These are phyloP conservation scores for Barnardius zonarius DNA, from an alignment of 2,113 vertebrate species.

Conservation along the genomic window DNA sequence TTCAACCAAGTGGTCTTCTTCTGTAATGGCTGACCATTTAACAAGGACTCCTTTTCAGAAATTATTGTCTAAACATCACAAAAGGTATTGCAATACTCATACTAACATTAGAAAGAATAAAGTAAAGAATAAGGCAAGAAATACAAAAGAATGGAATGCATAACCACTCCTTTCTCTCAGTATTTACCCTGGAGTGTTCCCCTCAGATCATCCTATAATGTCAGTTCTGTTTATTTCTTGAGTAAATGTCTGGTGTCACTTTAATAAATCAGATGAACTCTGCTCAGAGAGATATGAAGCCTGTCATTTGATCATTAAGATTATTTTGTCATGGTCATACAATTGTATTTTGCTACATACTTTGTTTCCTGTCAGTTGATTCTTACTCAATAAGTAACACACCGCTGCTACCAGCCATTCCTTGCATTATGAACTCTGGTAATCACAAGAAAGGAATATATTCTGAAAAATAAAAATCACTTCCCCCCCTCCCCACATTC, in stretches of 20 bases:
- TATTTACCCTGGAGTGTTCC: slow-evolving; percentile 34
- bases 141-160: background rate
- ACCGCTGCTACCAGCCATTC: background rate
- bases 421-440: background rate
- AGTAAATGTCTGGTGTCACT: slow-evolving; percentile 71
- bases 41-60: background rate
- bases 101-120: background rate
- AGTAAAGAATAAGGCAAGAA: slow-evolving; percentile 4
- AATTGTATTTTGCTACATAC: background rate
- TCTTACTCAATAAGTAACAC: background rate
- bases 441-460: background rate
- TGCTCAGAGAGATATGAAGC: slow-evolving; percentile 51
- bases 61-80: background rate
- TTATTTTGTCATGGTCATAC: background rate
- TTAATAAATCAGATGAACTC: slow-evolving; percentile 69
- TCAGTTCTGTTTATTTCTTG: slow-evolving; percentile 67
- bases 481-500: background rate
- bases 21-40: background rate
- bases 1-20: background rate
- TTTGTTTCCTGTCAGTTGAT: background rate
- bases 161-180: background rate
- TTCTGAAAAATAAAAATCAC: background rate
- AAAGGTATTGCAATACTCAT: background rate
- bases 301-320: slow-evolving; percentile 21
- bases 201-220: slow-evolving; percentile 53